Conservation (phyloP, 2,888 invertebrate species). For the Perithous albicinctus region DNA sequence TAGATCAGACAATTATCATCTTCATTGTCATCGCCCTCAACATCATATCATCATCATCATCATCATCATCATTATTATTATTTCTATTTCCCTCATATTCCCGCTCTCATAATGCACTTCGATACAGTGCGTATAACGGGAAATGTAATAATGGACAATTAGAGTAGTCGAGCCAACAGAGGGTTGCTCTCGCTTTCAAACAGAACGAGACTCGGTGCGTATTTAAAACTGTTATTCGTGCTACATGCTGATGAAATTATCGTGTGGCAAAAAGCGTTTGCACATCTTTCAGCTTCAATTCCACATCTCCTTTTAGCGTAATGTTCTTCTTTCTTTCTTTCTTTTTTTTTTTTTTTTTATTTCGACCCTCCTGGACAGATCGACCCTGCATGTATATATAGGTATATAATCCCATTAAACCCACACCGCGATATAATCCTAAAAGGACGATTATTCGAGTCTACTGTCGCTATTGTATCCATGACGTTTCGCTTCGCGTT, state of each 20-base stretch:
- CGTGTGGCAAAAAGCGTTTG: not conserved
- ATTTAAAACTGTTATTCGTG: not conserved
- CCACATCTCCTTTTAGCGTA: not conserved
- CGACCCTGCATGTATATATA: not conserved
- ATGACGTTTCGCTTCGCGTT: conserved; percentile 18
- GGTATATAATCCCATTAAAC: conserved; percentile 28
- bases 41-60: conserved; percentile 20
- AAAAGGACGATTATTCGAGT: conserved; percentile 25
- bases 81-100: not conserved
- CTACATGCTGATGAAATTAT: not conserved
- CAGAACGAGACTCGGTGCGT: not conserved
- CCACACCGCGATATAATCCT: conserved; percentile 13
- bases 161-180: conserved; percentile 34
- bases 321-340: no score
- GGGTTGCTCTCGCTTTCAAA: not conserved
- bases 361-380: not conserved
- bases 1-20: conserved; percentile 6
- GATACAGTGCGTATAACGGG: conserved; percentile 45
- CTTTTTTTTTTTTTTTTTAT: not conserved
- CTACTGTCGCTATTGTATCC: conserved; percentile 2
- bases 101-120: not conserved
- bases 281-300: not conserved
- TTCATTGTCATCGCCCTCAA: conserved; percentile 2
- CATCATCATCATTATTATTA: conserved; percentile 31
- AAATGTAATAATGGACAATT: conserved; percentile 61